Conservation (phyloP, 2,797 vertebrate species). For the Euphonia xanthogaster region DNA sequence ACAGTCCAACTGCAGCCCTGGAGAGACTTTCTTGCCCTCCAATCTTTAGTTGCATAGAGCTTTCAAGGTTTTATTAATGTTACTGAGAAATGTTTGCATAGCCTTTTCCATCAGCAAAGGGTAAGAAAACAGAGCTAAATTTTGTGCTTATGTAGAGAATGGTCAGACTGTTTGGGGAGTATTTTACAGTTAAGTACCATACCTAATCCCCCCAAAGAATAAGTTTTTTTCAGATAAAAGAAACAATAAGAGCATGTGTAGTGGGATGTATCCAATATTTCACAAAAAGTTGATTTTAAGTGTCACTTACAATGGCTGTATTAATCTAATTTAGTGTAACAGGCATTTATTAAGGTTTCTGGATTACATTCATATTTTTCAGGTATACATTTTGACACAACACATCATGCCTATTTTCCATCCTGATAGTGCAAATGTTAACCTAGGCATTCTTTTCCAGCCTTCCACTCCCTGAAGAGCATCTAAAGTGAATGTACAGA, state of each 20-base stretch:
- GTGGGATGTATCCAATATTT: neutral
- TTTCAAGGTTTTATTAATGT: neutral
- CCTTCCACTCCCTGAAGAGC: neutral
- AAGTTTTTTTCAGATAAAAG: neutral
- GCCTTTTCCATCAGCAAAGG: neutral
- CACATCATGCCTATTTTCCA: neutral
- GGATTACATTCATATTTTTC: neutral
- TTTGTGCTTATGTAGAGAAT: neutral
- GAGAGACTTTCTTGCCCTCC: accelerated
- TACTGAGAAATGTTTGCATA: neutral
- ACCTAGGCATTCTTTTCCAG: neutral
- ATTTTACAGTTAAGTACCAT: neutral
- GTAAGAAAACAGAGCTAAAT: neutral
- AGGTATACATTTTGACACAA: neutral
- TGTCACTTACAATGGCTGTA: neutral
- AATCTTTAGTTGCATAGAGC: neutral
- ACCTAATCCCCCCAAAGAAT: neutral
- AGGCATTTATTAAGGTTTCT: neutral
- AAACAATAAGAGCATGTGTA: neutral
- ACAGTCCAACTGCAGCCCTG: neutral
- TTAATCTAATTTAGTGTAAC: neutral
- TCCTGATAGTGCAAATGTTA: neutral
- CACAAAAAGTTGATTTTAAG: neutral
- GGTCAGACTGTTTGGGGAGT: neutral
- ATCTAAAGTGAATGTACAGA: neutral